Base-by-base conservation (phyloP, 2,888 invertebrate genomes). In the Acheta domesticus region DNA sequence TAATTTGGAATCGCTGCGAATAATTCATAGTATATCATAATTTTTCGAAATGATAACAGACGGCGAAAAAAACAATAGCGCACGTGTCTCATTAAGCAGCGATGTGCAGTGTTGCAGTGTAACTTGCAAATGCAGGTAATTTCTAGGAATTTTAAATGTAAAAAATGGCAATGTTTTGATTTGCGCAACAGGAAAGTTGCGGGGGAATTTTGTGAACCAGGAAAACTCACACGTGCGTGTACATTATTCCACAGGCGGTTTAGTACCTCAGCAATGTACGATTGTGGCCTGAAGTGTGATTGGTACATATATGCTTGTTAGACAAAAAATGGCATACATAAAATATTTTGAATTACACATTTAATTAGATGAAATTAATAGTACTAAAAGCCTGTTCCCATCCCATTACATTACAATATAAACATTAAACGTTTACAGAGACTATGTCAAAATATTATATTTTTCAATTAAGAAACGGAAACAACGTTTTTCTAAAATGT, bases 91-190 rank as follows among this genome's bases (percentile, higher is more conserved):
- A 62, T 62, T 62, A 62, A 62, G 62, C 16, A 62, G 62, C 62
- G n/a, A 62, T 62, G 62, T 62, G 62, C 62, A 62, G 11, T 62
- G 16, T 62, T 19, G 62, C 62, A 62, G n/a, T 14, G 62, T 14
- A 62, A 62, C 62, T 14, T 62, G 14, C 62, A 62, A 19, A 62
- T 62, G 62, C 62, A 62, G 62, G 62, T 62, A 62, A 62, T 62
- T 36, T 62, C 16, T 62, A 62, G 62, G 62, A 62, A 62, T 62
- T 62, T 62, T 14, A 62, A 62, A 62, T 62, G 62, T 62, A n/a
- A 62, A 62, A 62, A 62, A 62, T 62, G n/a, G 62, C 62, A 62
- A 62, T 62, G 14, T 62, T 62, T 62, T 62, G 62, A 62, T 62
- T 62, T n/a, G n/a, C 16, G 62, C 11, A 62, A 62, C 62, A 62